Evolutionary conservation across 1,140 invertebrate species (phyloP), one percentile per base, ranked within the genome.

Genomic region (Drosophila sp.): DNA sequence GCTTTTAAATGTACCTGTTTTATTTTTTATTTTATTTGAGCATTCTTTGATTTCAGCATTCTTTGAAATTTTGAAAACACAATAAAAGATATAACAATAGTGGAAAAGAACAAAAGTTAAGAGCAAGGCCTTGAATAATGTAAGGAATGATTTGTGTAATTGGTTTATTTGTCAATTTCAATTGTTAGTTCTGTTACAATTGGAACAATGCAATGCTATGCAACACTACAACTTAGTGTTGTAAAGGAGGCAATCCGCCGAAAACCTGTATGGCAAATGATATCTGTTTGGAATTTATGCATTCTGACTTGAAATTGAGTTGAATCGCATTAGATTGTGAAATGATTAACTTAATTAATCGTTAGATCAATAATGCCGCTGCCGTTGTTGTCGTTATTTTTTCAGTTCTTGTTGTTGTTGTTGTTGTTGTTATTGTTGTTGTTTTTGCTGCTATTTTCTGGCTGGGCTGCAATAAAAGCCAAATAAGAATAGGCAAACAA

Each of bases 281-380:
- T 62, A 40, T n/a, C 34, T 16, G 53, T 63, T 53, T 63, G 36
- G 25, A 63, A 48, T 32, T 41, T 34, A 45, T 59, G 57, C 7
- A 59, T 34, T 45, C 9, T 38, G 7, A 43, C 9, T 27, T 57
- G 21, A 7, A 43, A 43, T 25, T 14, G 27, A 34, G 29, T 34
- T 59, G 29, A 66, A 48, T 53, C 53, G 53, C 34, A 29, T 57
- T 29, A 69, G 65, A 69, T 69, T 61, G 46, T 21, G 27, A 40
- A 25, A 62, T 45, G 57, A 50, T 61, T 50, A 36, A 25, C 27
- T 34, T 59, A 61, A 69, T 69, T 61, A 41, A 51, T 27, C 27
- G 27, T 32, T 4, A 51, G 65, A 69, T 69, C 65, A 69, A 69
- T 69, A 62, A 62, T 43, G 41, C 65, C 57, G 64, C 43, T 50